These are phyloP conservation scores for Dryocosmus kuriphilus DNA, from an alignment of 2,888 invertebrate species.

Conservation along the genomic window DNA sequence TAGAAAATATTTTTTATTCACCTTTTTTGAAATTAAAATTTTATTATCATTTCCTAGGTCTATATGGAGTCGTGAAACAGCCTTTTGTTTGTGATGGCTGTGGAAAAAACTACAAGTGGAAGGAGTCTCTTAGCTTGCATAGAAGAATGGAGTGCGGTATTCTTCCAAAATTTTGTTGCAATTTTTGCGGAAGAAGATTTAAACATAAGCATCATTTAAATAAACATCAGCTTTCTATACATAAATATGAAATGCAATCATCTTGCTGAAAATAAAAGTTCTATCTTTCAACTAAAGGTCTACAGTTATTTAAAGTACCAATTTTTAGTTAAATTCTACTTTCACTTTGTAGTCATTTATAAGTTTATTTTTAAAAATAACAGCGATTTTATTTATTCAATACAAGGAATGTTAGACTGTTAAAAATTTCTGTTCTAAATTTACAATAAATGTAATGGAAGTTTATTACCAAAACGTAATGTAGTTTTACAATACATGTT, in stretches of 20 bases:
- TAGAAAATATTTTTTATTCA: neutral
- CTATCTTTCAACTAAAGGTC: neutral
- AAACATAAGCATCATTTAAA: slow-evolving; percentile 71
- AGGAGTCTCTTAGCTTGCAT: slow-evolving; percentile 69
- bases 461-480: no score
- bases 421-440: no score
- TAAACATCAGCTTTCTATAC: slow-evolving; percentile 61
- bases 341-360: no score
- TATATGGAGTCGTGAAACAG: slow-evolving; percentile 43
- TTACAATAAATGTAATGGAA: no score
- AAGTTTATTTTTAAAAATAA: no score
- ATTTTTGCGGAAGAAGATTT: slow-evolving; percentile 69
- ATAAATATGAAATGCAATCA: slow-evolving; percentile 42
- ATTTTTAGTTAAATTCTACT: neutral
- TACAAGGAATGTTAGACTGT: no score
- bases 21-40: slow-evolving; percentile 2
- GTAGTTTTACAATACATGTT: no score
- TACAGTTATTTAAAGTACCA: slow-evolving; percentile 1
- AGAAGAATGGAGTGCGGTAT: slow-evolving; percentile 70
- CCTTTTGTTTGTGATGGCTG: slow-evolving; percentile 70
- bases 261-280: slow-evolving; percentile 24
- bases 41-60: slow-evolving; percentile 25
- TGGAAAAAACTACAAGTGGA: slow-evolving; percentile 72
- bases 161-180: slow-evolving; percentile 73
- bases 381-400: no score